phyloP scores from a whole-genome alignment of 1,140 invertebrate species.

The Ectropis grisescens region DNA sequence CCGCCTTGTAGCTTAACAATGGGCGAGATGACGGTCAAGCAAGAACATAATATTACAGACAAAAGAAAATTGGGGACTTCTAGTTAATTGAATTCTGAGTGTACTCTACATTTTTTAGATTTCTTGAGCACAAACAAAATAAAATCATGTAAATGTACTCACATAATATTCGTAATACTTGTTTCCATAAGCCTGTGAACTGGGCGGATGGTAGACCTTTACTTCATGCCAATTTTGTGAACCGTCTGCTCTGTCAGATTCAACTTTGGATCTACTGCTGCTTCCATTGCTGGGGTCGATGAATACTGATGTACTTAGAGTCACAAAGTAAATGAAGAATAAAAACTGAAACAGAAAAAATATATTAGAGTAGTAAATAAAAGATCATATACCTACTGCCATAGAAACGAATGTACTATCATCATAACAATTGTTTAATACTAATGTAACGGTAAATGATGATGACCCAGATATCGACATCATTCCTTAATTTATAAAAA shows the following conservation, averaged over 20 bases:
- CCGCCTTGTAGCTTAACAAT: too few species aligned
- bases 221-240: constrained; percentile 43
- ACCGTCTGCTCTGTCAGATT: too few species aligned
- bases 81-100: background rate
- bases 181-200: constrained; percentile 14
- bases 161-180: constrained; percentile 26
- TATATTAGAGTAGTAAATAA: too few species aligned
- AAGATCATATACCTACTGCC: too few species aligned
- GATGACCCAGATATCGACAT: too few species aligned
- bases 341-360: constrained; percentile 34
- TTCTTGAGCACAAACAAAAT: background rate
- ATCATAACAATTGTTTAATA: too few species aligned
- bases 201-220: constrained; percentile 36
- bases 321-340: constrained; percentile 27
- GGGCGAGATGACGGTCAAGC: too few species aligned
- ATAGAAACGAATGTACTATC: too few species aligned
- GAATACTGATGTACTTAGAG: constrained; percentile 26
- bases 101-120: background rate
- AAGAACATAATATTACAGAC: too few species aligned
- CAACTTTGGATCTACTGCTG: too few species aligned
- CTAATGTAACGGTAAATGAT: too few species aligned
- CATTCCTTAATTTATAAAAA: too few species aligned
- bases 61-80: background rate
- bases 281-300: constrained; percentile 21
- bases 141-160: constrained; percentile 1